Conservation (phyloP, 2,888 invertebrate species). For the Neria commutata region DNA sequence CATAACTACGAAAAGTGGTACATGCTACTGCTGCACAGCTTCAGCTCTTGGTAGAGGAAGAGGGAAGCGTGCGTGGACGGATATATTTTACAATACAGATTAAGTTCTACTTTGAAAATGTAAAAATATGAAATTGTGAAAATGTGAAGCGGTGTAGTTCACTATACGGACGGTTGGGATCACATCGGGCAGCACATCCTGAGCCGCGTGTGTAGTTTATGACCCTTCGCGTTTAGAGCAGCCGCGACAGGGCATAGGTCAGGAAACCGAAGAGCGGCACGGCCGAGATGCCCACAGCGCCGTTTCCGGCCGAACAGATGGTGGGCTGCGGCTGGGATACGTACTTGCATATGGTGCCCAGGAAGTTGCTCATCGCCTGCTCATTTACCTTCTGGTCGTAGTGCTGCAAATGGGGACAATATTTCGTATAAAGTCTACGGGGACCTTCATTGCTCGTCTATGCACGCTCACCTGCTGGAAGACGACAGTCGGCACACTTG, state of each 20-base stretch:
- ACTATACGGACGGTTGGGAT: no score
- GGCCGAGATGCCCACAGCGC: conserved; percentile 41
- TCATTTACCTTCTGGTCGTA: conserved; percentile 66
- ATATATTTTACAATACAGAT: no score
- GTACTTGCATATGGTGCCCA: conserved; percentile 65
- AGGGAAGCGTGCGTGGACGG: no score
- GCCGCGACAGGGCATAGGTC: conserved; percentile 38
- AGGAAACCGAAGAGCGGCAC: conserved; percentile 44
- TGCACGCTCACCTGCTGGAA: conserved; percentile 66
- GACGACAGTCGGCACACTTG: conserved; percentile 71
- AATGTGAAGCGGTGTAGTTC: no score
- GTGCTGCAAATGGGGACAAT: conserved; percentile 59
- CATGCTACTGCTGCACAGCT: no score
- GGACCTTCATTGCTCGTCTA: no score
- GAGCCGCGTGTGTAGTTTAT: background rate
- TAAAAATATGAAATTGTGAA: no score
- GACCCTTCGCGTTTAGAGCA: conserved; percentile 34
- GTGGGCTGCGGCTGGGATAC: conserved; percentile 53
- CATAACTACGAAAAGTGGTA: no score
- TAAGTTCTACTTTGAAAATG: no score
- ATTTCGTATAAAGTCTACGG: background rate
- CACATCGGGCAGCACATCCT: no score
- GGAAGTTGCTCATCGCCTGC: conserved; percentile 66
- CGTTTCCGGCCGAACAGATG: conserved; percentile 45
- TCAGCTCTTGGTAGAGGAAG: no score